Evolutionary conservation across 2,797 vertebrate species (phyloP), one percentile per base, ranked within the genome.

Genomic region (Calcarius lapponicus): DNA sequence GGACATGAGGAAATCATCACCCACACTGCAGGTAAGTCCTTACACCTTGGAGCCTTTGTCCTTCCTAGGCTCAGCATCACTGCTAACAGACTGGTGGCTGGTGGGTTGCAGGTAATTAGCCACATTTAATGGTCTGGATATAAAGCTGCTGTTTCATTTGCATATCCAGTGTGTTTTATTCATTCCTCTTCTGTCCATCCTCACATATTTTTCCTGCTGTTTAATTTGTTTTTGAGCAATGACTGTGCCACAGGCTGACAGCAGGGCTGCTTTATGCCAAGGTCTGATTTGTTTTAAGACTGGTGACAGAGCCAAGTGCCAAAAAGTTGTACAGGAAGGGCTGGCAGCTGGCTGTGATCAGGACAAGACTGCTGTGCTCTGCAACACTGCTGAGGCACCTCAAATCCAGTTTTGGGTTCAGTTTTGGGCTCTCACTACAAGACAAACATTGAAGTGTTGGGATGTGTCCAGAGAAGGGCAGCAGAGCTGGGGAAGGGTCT

Each of bases 1-100:
- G 2, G 97, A 99, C 45, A 94, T 97, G 97, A 98, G 93, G 91
- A 98, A 98, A 74, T 98, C 98, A 34, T 98, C 98, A 7, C 98
- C 98, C 26, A 98, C 98, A 1, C 98, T 99, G 65, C 99, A 99
- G 99, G 99, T 99, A 75, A 71, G 97, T 90, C 71, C 70, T 60
- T 42, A 4, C 4, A 21, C 10, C 7, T 13, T 8, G 3, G 53
- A 64, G 28, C 47, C 40, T 74, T 57, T 89, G 57, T 57, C 73
- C 58, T 54, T 53, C 45, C 64, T 72, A 28, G 51, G 51, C 51
- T 53, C 51, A 53, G 28, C 51, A 53, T 53, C 51, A 31, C 51
- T 53, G 51, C 28, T 53, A 18, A 53, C 50, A 29, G 28, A 51
- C 17, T 53, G 66, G 51, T 65, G 65, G 17, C 66, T 81, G 62